Evolutionary conservation across 1,140 invertebrate species (phyloP).

Genomic region (Tachypleus tridentatus): DNA sequence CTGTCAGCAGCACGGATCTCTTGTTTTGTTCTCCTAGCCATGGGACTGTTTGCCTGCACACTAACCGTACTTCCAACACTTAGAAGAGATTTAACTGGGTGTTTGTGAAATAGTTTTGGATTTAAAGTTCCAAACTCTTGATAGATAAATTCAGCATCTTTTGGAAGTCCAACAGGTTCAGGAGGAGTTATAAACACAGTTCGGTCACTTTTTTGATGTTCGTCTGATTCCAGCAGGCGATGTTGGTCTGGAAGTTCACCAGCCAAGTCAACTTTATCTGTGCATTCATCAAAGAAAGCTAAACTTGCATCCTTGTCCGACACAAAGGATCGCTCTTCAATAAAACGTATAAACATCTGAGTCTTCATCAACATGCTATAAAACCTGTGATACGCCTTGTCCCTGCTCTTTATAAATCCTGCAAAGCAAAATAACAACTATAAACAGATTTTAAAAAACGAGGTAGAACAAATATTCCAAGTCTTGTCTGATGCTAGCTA

Average conservation of each 20-base stretch:
- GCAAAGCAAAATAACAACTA: slow-evolving; percentile 22
- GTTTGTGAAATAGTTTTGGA: slow-evolving; percentile 40
- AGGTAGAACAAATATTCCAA: too few relatives aligned
- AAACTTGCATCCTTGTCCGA: slow-evolving; percentile 85
- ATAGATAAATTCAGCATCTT: slow-evolving; percentile 31
- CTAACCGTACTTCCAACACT: slow-evolving; percentile 35
- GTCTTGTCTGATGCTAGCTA: too few relatives aligned
- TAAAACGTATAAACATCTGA: slow-evolving; percentile 97
- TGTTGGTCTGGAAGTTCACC: slow-evolving; percentile 41
- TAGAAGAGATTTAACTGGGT: slow-evolving; percentile 19
- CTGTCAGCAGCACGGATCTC: slow-evolving; percentile 86
- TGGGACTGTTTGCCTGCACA: slow-evolving; percentile 63
- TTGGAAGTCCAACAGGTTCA: slow-evolving; percentile 44
- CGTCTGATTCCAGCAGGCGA: slow-evolving; percentile 60
- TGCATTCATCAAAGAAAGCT: slow-evolving; percentile 97
- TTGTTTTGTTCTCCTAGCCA: slow-evolving; percentile 84
- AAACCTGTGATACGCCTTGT: slow-evolving; percentile 81
- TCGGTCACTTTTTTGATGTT: slow-evolving; percentile 62
- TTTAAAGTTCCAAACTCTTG: slow-evolving; percentile 41
- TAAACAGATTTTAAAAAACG: background rate
- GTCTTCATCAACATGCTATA: slow-evolving; percentile 78
- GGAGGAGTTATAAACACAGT: slow-evolving; percentile 95
- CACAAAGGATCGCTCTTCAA: slow-evolving; percentile 96
- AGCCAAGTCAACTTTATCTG: slow-evolving; percentile 49
- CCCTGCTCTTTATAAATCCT: slow-evolving; percentile 48